Evolutionary conservation across 2,113 vertebrate genomes (phyloP).

Genomic region (Noctilio leporinus): DNA sequence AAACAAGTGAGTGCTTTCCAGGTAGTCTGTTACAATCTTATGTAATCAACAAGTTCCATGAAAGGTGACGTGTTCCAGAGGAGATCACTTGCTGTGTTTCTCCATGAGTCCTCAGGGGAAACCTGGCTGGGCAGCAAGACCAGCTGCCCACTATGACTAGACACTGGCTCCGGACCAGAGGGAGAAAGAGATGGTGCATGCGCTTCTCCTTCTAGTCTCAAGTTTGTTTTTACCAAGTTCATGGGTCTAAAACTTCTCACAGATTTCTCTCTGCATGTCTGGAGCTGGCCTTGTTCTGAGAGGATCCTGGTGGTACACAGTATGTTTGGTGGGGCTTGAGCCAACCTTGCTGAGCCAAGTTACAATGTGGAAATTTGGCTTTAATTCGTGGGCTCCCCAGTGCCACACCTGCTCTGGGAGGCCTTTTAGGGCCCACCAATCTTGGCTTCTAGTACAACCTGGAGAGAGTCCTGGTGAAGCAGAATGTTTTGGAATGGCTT

Average conservation of each 20-base stretch:
- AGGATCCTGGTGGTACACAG: neutral
- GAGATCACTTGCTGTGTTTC: neutral
- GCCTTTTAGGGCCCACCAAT: neutral
- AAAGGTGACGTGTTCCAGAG: neutral
- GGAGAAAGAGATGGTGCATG: neutral
- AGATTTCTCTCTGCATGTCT: neutral
- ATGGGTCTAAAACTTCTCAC: neutral
- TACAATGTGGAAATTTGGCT: neutral
- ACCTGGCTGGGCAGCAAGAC: neutral
- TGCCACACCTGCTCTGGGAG: neutral
- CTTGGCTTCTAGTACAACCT: neutral
- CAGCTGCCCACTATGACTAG: rapidly evolving
- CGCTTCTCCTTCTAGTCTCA: neutral
- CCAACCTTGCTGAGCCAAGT: neutral
- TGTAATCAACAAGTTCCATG: neutral
- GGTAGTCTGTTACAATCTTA: neutral
- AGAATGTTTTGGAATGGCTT: neutral
- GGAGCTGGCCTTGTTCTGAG: neutral
- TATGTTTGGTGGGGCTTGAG: neutral
- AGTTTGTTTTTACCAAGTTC: neutral
- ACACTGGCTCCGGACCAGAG: neutral
- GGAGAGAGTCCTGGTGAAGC: neutral
- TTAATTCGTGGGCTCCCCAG: neutral
- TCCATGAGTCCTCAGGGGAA: neutral
- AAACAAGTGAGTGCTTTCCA: neutral